These are phyloP conservation scores for Grammatotria lemairii DNA, from an alignment of 2,113 vertebrate species.

Conservation along the genomic window DNA sequence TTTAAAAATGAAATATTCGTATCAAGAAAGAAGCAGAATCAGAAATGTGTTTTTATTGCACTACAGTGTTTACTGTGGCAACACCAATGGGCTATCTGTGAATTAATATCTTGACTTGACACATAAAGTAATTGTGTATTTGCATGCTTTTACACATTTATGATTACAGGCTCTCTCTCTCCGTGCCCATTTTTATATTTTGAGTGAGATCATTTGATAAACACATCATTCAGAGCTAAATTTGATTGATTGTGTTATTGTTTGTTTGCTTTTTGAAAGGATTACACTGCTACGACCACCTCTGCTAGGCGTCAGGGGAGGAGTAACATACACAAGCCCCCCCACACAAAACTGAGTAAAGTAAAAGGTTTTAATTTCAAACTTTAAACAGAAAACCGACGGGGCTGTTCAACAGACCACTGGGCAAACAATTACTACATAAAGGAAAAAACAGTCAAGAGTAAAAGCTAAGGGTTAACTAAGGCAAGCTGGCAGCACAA, in stretches of 20 bases:
- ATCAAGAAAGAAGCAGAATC: background rate
- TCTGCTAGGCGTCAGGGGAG: background rate
- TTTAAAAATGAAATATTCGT: background rate
- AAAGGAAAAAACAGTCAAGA: background rate
- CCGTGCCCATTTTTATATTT: background rate
- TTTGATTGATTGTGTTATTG: background rate
- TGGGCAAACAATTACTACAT: fast-evolving
- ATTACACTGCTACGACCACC: background rate
- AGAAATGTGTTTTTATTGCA: background rate
- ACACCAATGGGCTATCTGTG: background rate
- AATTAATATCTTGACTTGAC: background rate
- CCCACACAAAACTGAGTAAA: background rate
- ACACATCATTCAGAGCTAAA: background rate
- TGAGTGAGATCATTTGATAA: background rate
- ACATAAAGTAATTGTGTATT: background rate
- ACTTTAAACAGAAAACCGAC: background rate
- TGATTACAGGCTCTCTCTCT: fast-evolving
- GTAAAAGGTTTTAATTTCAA: fast-evolving
- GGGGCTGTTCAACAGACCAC: fast-evolving
- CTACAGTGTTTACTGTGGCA: background rate
- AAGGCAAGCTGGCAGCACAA: background rate
- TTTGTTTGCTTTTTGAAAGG: background rate
- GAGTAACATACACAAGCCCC: background rate
- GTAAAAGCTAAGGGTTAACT: background rate
- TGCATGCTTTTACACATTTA: background rate